These are phyloP conservation scores for Porites rus DNA, from an alignment of 92 coral and sea anemone genomes.

Conservation along the genomic window DNA sequence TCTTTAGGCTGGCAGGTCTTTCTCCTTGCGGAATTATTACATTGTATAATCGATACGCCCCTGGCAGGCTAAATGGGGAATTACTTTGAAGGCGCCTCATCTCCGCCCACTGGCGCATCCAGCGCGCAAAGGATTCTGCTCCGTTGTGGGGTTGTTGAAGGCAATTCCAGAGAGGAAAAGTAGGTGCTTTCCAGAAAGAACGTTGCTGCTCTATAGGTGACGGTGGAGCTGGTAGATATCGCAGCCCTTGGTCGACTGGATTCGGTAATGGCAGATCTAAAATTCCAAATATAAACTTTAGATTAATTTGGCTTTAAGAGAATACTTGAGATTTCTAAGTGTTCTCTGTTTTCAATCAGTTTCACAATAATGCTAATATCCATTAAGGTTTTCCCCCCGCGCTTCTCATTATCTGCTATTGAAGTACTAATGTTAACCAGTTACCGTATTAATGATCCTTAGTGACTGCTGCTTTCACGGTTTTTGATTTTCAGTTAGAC, in stretches of 20 bases:
- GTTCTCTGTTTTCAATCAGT: no score
- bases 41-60: constrained; percentile 17
- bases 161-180: constrained; percentile 34
- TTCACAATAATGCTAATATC: no score
- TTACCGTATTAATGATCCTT: no score
- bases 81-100: constrained; percentile 42
- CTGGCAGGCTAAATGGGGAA: neutral
- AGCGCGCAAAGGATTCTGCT: constrained; percentile 67
- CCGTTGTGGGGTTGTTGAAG: constrained; percentile 28
- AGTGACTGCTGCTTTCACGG: no score
- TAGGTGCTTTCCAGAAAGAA: constrained; percentile 14
- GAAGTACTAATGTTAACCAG: no score
- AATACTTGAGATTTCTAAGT: no score
- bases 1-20: neutral
- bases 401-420: no score
- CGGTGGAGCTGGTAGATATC: constrained; percentile 16
- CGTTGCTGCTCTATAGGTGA: constrained; percentile 6
- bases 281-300: neutral
- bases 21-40: constrained; percentile 21
- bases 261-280: constrained; percentile 6
- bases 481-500: no score
- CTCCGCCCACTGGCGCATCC: constrained; percentile 83
- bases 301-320: no score
- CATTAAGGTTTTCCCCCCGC: no score
- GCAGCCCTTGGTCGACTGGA: neutral